Evolutionary conservation across 2,797 vertebrate genomes (phyloP).

Genomic region (Yasuhikotakia modesta): DNA sequence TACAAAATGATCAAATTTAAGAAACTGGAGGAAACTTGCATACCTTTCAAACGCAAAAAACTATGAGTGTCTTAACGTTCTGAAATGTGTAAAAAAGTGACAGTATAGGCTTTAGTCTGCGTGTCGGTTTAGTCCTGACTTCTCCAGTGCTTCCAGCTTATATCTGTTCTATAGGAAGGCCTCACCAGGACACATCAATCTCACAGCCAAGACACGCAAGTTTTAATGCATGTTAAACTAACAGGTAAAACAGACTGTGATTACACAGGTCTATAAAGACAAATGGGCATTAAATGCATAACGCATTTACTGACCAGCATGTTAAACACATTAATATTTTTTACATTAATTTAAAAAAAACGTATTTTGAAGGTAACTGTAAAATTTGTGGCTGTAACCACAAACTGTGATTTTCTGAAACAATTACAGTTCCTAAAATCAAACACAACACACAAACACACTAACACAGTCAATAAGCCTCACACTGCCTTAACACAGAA

Average conservation of each 20-base stretch:
- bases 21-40: not conserved
- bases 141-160: constrained; percentile 48
- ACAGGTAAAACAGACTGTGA: not conserved
- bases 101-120: constrained; percentile 24
- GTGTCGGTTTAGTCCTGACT: constrained; percentile 36
- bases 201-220: constrained; percentile 27
- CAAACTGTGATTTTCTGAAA: not conserved
- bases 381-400: not conserved
- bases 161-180: constrained; percentile 38
- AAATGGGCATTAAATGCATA: not conserved
- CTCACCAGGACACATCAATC: constrained; percentile 50
- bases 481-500: constrained; percentile 10
- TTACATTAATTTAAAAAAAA: not conserved
- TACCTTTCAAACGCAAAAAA: constrained; percentile 4
- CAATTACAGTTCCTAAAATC: not conserved
- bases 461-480: not conserved
- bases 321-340: not conserved
- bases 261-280: not conserved
- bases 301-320: not conserved
- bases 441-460: not conserved
- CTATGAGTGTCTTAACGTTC: not conserved
- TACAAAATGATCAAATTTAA: not conserved
- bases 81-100: constrained; percentile 24
- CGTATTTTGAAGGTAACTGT: not conserved
- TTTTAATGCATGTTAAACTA: constrained; percentile 11